Evolutionary conservation across 2,797 vertebrate species (phyloP).

Genomic region (Platyrinchus mystaceus): DNA sequence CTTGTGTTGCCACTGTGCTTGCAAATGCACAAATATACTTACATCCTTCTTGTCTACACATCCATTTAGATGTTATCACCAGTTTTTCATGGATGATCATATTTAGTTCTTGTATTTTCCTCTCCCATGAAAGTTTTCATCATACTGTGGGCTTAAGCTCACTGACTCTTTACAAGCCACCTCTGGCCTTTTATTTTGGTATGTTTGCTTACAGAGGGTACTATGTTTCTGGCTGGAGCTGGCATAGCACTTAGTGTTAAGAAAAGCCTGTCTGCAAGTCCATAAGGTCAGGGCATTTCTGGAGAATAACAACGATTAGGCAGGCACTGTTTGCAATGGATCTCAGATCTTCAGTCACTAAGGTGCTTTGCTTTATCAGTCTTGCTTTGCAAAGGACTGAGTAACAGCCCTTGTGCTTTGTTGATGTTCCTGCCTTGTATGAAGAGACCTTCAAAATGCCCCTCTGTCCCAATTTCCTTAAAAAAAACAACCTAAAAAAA

Average conservation of each 20-base stretch:
- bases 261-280: neutral
- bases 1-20: neutral
- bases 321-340: neutral
- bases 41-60: neutral
- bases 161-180: constrained; percentile 71
- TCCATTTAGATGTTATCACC: neutral
- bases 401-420: neutral
- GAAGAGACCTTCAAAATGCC: neutral
- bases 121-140: constrained; percentile 73
- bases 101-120: neutral
- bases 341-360: neutral
- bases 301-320: neutral
- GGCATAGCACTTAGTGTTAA: neutral
- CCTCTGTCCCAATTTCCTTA: neutral
- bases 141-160: constrained; percentile 71
- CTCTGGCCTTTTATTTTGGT: constrained; percentile 81
- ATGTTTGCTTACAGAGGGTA: constrained; percentile 79
- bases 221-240: constrained; percentile 37
- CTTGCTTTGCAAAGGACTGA: neutral
- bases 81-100: neutral
- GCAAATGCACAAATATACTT: neutral
- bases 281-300: neutral
- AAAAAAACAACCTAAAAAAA: neutral
- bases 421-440: neutral
- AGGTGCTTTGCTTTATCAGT: neutral